Percentiles rank a stretch among this genome's conserved stretches.
Conservation (phyloP, 2,113 vertebrate species). For the Oenanthe melanoleuca region DNA sequence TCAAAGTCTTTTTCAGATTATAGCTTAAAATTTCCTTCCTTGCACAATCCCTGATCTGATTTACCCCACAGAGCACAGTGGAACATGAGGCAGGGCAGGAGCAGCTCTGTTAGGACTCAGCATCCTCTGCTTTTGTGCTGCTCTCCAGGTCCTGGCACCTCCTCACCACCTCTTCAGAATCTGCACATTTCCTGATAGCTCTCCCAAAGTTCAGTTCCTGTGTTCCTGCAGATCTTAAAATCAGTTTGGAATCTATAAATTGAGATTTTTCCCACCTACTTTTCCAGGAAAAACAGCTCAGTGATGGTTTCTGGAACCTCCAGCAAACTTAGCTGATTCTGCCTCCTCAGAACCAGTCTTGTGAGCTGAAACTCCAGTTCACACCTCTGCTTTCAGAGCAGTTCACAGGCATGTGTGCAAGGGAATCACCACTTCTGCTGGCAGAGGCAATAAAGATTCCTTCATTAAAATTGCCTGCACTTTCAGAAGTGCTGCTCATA, state of each 20-base stretch:
- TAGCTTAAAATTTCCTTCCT: neutral
- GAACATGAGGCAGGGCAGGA: neutral
- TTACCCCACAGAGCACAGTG: neutral
- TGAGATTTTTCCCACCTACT: neutral
- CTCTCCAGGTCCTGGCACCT: neutral
- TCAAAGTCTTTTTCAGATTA: neutral
- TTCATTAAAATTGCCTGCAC: neutral
- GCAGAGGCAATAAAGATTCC: neutral
- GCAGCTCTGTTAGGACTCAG: neutral
- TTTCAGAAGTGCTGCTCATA: neutral
- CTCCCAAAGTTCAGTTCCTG: neutral
- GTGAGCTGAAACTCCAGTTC: neutral
- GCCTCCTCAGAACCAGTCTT: neutral
- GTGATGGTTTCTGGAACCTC: neutral
- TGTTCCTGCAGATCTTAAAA: conserved; percentile 18
- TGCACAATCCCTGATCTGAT: neutral
- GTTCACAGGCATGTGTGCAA: neutral
- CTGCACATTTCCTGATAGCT: neutral
- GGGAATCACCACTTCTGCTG: neutral
- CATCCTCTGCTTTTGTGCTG: conserved; percentile 7
- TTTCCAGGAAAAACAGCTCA: neutral
- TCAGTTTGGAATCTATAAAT: neutral
- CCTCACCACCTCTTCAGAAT: neutral
- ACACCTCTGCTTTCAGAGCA: neutral
- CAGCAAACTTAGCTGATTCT: neutral